A percentile compares a stretch with the other conserved stretches of the same genome.
Evolutionary conservation across 2,113 vertebrate genomes (phyloP).

Genomic region (Ophthalmolycus amberensis): DNA sequence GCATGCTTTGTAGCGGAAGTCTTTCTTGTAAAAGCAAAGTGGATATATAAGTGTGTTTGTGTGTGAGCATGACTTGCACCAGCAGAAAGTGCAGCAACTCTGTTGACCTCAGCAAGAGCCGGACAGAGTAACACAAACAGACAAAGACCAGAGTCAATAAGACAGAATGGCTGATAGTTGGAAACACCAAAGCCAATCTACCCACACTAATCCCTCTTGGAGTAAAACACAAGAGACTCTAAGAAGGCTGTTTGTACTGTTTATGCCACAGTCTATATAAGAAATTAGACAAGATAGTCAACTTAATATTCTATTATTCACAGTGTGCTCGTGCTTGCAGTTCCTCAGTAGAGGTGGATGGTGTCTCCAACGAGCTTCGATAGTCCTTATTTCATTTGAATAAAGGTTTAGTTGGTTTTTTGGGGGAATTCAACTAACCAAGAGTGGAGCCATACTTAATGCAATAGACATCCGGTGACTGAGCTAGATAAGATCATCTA

Average conservation of each 20-base stretch:
- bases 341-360: background rate
- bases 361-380: background rate
- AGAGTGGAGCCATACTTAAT: background rate
- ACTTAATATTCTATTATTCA: conserved; percentile 18
- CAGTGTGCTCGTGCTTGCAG: background rate
- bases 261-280: background rate
- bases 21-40: conserved; percentile 7
- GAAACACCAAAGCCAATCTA: conserved; percentile 10
- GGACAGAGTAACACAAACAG: background rate
- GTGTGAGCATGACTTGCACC: conserved; percentile 1
- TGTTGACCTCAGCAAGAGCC: conserved; percentile 15
- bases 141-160: background rate
- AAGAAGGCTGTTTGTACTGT: background rate
- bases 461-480: background rate
- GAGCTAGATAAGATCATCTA: conserved; percentile 20
- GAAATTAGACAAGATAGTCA: background rate
- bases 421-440: background rate
- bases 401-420: background rate
- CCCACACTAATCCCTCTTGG: background rate
- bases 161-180: conserved; percentile 9
- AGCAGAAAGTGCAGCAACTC: conserved; percentile 15
- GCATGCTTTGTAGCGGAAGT: background rate
- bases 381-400: conserved; percentile 3
- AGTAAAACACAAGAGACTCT: background rate
- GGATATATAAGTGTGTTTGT: background rate